Evolutionary conservation across 2,888 invertebrate genomes (phyloP).

Genomic region (Chydorus sphaericus): DNA sequence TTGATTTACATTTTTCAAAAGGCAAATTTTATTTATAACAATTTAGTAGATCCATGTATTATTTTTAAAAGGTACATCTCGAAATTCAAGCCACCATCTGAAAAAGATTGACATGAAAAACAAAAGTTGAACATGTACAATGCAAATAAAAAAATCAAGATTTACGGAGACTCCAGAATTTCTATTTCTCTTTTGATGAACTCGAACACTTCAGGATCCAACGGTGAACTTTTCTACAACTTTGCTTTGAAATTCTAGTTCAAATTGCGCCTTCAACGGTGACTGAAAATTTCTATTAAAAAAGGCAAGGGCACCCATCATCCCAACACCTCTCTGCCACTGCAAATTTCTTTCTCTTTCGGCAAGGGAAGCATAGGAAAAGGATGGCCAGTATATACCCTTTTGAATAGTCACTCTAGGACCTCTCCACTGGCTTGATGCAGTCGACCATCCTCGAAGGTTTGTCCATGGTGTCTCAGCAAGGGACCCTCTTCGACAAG

Average conservation of each 20-base stretch:
- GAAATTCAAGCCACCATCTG: no score
- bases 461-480: no score
- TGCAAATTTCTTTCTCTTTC: constrained; percentile 1
- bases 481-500: no score
- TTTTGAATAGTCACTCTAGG: background rate
- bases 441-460: no score
- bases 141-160: no score
- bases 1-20: constrained; percentile 4
- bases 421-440: no score
- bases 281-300: background rate
- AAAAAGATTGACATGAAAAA: no score
- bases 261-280: background rate
- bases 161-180: background rate
- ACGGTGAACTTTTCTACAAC: background rate
- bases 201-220: background rate
- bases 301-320: background rate
- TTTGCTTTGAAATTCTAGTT: background rate
- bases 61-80: no score
- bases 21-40: background rate
- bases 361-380: constrained; percentile 6
- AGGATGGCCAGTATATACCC: constrained; percentile 8
- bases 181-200: background rate
- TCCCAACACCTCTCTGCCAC: background rate
- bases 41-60: background rate
- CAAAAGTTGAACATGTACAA: no score